A percentile compares a stretch with the other conserved stretches of the same genome.
Evolutionary conservation across 2,888 invertebrate genomes (phyloP).

Genomic region (Morpho helenor): DNA sequence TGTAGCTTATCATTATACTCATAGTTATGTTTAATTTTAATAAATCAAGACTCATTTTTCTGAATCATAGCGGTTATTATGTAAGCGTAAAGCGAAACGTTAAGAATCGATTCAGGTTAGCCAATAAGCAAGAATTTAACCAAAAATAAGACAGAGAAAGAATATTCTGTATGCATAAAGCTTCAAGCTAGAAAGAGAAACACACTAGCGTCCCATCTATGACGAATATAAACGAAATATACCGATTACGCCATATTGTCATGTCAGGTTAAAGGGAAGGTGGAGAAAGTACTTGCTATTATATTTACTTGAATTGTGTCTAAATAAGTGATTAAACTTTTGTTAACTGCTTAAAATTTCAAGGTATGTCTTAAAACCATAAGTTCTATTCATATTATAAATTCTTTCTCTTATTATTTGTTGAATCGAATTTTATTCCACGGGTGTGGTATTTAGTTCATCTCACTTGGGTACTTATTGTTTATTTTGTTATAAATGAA

Average conservation of each 20-base stretch:
- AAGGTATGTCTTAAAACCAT: constrained; percentile 42
- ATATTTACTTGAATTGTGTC: constrained; percentile 35
- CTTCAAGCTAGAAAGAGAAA: constrained; percentile 28
- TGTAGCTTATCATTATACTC: too few species aligned
- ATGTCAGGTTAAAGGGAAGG: constrained; percentile 62
- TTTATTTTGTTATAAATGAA: constrained; percentile 64
- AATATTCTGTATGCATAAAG: background rate
- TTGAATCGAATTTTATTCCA: constrained; percentile 37
- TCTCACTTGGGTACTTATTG: constrained; percentile 43
- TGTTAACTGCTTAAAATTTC: constrained; percentile 42
- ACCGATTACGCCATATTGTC: constrained; percentile 68
- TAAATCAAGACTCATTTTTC: too few species aligned
- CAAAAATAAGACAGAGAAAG: constrained; percentile 11
- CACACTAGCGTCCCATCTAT: constrained; percentile 26
- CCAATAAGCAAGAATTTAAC: constrained; percentile 1
- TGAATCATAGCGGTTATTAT: too few species aligned
- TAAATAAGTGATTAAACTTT: constrained; percentile 38
- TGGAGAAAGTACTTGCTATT: constrained; percentile 42
- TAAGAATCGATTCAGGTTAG: background rate
- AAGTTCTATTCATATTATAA: constrained; percentile 1
- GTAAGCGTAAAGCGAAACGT: constrained; percentile 18
- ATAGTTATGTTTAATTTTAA: too few species aligned
- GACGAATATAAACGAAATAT: constrained; percentile 39
- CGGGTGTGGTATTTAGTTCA: constrained; percentile 75
- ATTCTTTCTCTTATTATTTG: constrained; percentile 8